Evolutionary conservation across 1,140 invertebrate species (phyloP).

Genomic region (Papilio polyxenes): DNA sequence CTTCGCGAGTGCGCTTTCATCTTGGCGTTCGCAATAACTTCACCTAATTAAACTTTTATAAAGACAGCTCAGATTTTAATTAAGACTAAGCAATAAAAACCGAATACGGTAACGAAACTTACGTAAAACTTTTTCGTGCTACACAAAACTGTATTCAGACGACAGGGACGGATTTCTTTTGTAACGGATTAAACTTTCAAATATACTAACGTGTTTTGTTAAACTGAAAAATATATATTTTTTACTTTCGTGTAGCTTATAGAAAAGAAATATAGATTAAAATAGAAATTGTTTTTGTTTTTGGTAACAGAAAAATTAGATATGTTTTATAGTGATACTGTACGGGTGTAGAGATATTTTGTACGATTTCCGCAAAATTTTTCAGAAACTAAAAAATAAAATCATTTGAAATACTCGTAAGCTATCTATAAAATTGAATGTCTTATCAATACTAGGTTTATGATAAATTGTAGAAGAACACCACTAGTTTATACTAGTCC

Average conservation of each 20-base stretch:
- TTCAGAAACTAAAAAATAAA: too few relatives aligned
- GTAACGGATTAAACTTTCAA: not conserved
- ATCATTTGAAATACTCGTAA: too few relatives aligned
- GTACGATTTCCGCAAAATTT: too few relatives aligned
- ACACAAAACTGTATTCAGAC: conserved; percentile 10
- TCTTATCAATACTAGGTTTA: too few relatives aligned
- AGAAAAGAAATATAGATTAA: too few relatives aligned
- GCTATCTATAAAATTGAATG: too few relatives aligned
- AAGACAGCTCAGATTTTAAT: conserved; percentile 33
- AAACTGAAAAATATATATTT: not conserved
- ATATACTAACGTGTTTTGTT: not conserved
- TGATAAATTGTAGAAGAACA: too few relatives aligned
- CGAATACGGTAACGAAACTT: conserved; percentile 34
- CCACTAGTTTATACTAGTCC: not conserved
- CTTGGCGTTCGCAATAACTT: conserved; percentile 9
- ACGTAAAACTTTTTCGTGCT: conserved; percentile 31
- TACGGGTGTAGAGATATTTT: too few relatives aligned
- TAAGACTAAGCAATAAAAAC: conserved; percentile 36
- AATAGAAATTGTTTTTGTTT: too few relatives aligned
- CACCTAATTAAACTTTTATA: conserved; percentile 31
- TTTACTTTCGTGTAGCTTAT: too few relatives aligned
- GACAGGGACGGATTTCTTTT: conserved; percentile 1
- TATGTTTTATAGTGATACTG: too few relatives aligned
- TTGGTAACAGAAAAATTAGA: too few relatives aligned
- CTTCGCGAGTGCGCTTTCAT: conserved; percentile 10